A percentile compares a stretch with the other conserved stretches of the same genome.
These are phyloP conservation scores for Stramonita haemastoma DNA, from an alignment of 2,888 invertebrate genomes.

Conservation along the genomic window DNA sequence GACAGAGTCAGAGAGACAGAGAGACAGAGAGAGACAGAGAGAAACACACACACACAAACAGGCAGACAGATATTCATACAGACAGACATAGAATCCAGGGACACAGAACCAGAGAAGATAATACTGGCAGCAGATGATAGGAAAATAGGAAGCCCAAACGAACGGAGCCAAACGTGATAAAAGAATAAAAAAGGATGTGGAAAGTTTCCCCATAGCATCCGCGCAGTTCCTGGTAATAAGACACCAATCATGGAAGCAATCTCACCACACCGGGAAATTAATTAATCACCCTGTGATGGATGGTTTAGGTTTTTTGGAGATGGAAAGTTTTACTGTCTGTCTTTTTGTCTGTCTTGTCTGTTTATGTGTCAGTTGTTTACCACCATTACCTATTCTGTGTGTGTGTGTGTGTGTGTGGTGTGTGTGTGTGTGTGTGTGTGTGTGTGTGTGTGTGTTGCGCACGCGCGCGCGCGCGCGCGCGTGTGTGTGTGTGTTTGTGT, in stretches of 20 bases:
- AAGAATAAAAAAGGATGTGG: neutral
- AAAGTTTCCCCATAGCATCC: neutral
- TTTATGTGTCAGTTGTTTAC: neutral
- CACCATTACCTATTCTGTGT: no score
- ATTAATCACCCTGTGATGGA: neutral
- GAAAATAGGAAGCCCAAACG: slow-evolving; percentile 22
- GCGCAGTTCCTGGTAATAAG: neutral
- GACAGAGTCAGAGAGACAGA: no score
- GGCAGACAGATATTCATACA: no score
- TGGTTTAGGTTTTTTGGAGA: neutral
- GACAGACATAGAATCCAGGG: no score
- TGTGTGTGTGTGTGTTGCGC: no score
- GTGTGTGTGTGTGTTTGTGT: no score
- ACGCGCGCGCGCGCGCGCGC: no score
- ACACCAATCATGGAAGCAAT: neutral
- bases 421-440: no score
- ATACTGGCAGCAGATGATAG: neutral
- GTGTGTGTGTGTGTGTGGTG: no score
- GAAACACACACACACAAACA: no score
- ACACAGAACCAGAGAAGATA: slow-evolving; percentile 12
- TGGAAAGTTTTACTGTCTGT: neutral
- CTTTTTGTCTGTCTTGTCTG: neutral
- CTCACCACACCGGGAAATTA: neutral
- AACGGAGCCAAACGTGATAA: neutral
- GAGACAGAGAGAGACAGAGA: no score